A percentile compares a stretch with the other conserved stretches of the same genome.
Conservation (phyloP, 2,113 vertebrate species). For the Scartelaos histophorus region DNA sequence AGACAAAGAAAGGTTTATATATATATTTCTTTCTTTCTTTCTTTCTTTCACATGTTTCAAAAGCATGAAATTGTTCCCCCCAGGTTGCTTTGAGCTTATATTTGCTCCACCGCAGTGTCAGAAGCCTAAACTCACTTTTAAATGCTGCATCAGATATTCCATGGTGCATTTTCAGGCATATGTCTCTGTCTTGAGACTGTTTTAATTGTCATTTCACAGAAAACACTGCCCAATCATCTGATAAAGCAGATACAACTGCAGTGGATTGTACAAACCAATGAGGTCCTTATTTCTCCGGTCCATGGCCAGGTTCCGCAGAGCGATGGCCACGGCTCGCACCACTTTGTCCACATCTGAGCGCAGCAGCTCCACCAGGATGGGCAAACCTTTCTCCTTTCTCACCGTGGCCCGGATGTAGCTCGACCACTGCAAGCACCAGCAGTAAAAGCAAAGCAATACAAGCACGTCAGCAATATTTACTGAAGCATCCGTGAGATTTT, state of each 20-base stretch:
- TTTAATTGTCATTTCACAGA: not conserved
- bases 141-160: not conserved
- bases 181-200: not conserved
- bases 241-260: not conserved
- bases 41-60: too few relatives aligned
- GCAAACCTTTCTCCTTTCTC: constrained; percentile 93
- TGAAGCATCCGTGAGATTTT: not conserved
- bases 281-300: constrained; percentile 96
- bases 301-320: constrained; percentile 82
- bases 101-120: too few relatives aligned
- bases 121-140: not conserved
- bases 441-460: not conserved
- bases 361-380: constrained; percentile 79
- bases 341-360: constrained; percentile 80
- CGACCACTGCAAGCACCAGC: constrained; percentile 84
- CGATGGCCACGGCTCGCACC: constrained; percentile 77
- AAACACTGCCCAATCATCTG: not conserved
- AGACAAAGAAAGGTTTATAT: too few relatives aligned
- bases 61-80: too few relatives aligned
- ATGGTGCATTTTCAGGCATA: not conserved
- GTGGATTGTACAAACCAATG: constrained; percentile 78
- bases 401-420: constrained; percentile 91
- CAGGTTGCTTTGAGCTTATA: too few relatives aligned
- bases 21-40: too few relatives aligned
- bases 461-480: not conserved